A percentile compares a stretch with the other conserved stretches of the same genome.
Evolutionary conservation across 1,140 invertebrate species (phyloP).

Genomic region (Bombus consobrinus): DNA sequence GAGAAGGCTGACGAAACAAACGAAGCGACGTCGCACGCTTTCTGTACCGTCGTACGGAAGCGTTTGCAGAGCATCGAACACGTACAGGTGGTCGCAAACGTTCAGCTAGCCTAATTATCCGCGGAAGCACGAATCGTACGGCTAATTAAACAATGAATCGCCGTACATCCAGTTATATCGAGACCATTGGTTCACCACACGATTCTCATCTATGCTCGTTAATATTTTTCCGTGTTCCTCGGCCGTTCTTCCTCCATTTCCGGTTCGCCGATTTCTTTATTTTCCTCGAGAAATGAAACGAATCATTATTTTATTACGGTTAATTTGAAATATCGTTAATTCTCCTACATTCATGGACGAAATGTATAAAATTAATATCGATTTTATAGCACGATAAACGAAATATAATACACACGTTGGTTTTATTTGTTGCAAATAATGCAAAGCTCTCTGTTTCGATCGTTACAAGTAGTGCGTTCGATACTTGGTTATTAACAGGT

Average conservation of each 20-base stretch:
- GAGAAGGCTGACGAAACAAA: background rate
- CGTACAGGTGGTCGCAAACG: constrained; percentile 24
- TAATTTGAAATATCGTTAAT: too few species aligned
- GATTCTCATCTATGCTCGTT: background rate
- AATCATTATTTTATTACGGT: too few species aligned
- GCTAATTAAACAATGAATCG: constrained; percentile 41
- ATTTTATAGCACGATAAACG: too few species aligned
- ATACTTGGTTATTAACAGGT: too few species aligned
- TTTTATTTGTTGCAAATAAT: too few species aligned
- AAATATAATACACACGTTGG: too few species aligned
- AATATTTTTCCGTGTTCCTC: background rate
- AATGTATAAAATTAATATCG: too few species aligned
- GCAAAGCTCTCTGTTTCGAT: too few species aligned
- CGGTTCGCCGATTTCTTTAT: background rate
- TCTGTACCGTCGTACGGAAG: background rate
- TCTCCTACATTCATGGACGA: background rate
- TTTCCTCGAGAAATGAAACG: too few species aligned
- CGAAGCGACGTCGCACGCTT: background rate
- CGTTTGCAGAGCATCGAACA: background rate
- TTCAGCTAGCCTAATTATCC: constrained; percentile 14
- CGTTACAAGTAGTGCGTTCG: too few species aligned
- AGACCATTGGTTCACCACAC: background rate
- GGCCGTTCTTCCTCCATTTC: background rate
- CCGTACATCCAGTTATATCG: constrained; percentile 8
- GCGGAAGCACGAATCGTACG: constrained; percentile 33